These are phyloP conservation scores for Clunio marinus DNA, from an alignment of 2,888 invertebrate genomes.

Conservation along the genomic window DNA sequence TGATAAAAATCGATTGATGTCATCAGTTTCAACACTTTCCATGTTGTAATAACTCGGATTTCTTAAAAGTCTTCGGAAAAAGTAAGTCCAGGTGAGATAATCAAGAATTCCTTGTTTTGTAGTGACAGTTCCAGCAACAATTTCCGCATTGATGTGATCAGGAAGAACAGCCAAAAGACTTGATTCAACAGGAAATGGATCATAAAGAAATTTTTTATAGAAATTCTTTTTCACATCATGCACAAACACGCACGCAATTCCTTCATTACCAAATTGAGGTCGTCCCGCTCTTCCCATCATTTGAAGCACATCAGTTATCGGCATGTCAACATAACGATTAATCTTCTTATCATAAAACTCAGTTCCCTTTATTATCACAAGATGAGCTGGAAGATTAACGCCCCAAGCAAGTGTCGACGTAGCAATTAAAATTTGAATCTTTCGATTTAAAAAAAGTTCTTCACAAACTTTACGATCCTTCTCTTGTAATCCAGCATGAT, in stretches of 20 bases:
- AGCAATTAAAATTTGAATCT: slow-evolving; percentile 93
- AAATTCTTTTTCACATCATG: slow-evolving; percentile 98
- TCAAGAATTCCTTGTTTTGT: slow-evolving; percentile 90
- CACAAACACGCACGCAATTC: slow-evolving; percentile 80
- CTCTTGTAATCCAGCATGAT: slow-evolving; percentile 96
- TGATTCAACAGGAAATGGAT: slow-evolving; percentile 99
- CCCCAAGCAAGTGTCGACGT: slow-evolving; percentile 99
- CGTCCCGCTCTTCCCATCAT: slow-evolving; percentile 99
- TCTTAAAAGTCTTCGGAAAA: slow-evolving; percentile 84
- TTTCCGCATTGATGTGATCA: slow-evolving; percentile 97
- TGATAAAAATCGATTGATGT: slow-evolving; percentile 73
- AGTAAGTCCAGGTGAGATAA: slow-evolving; percentile 98
- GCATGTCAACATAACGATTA: slow-evolving; percentile 97
- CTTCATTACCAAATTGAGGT: slow-evolving; percentile 93
- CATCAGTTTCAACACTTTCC: slow-evolving; percentile 63
- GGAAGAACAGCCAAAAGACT: slow-evolving; percentile 84
- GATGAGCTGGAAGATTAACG: slow-evolving; percentile 96
- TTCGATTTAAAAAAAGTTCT: slow-evolving; percentile 88
- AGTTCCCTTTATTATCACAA: slow-evolving; percentile 98
- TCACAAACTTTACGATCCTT: slow-evolving; percentile 87
- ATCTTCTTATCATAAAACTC: slow-evolving; percentile 98
- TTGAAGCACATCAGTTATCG: slow-evolving; percentile 97
- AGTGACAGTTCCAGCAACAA: slow-evolving; percentile 91
- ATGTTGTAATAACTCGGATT: slow-evolving; percentile 90
- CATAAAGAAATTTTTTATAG: slow-evolving; percentile 98